phyloP scores from a whole-genome alignment of 2,113 vertebrate species.

The Xiphophorus hellerii region DNA sequence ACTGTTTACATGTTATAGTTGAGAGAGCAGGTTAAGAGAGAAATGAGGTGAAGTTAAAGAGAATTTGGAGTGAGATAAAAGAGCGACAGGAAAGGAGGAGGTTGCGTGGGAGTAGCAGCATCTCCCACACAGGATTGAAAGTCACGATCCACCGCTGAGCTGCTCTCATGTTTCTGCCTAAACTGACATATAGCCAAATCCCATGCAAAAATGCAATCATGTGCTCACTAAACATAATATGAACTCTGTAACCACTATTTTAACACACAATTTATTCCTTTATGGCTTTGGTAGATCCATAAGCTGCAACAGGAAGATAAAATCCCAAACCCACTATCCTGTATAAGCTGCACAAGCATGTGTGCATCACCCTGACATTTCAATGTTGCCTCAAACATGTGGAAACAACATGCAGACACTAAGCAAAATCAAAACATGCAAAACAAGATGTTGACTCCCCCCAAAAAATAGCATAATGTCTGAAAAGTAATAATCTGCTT shows the following conservation, averaged over 20 bases:
- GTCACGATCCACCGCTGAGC: slow-evolving; percentile 53
- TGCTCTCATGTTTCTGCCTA: slow-evolving; percentile 18
- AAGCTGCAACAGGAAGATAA: slow-evolving; percentile 34
- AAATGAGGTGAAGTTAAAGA: slow-evolving; percentile 50
- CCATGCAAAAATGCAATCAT: slow-evolving; percentile 12
- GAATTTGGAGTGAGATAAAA: slow-evolving; percentile 32
- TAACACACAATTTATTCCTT: slow-evolving; percentile 16
- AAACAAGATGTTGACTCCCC: slow-evolving; percentile 12
- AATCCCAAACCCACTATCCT: neutral
- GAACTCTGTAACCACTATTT: slow-evolving; percentile 1
- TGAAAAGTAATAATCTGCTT: slow-evolving; percentile 19
- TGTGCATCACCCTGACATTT: slow-evolving; percentile 3
- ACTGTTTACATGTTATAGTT: slow-evolving; percentile 1
- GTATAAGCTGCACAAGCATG: slow-evolving; percentile 5
- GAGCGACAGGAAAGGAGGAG: slow-evolving; percentile 12
- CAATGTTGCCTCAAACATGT: slow-evolving; percentile 10
- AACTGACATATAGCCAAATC: slow-evolving; percentile 35
- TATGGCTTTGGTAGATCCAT: slow-evolving; percentile 1
- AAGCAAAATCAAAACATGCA: neutral
- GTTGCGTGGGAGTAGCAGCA: slow-evolving; percentile 45
- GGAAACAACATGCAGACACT: neutral
- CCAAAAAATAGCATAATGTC: neutral
- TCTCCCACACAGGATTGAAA: slow-evolving; percentile 48
- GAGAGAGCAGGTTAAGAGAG: slow-evolving; percentile 28
- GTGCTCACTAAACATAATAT: neutral